A percentile compares a stretch with the other conserved stretches of the same genome.
Conservation (phyloP, 2,797 vertebrate genomes). For the Myiotriccus ornatus region DNA sequence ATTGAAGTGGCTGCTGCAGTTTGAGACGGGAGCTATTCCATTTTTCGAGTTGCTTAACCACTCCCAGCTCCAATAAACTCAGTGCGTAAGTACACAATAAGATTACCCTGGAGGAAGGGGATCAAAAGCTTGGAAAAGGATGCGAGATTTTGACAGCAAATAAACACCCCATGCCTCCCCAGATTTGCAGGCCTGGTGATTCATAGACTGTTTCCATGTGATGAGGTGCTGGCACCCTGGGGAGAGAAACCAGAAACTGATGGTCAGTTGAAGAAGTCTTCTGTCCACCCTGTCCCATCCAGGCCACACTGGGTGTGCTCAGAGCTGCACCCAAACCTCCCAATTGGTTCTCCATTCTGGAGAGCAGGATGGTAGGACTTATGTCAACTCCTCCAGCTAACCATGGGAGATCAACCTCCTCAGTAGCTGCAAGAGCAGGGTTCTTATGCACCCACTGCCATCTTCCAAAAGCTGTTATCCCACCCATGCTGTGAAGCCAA, state of each 20-base stretch:
- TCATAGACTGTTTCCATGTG: not conserved
- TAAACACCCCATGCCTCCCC: not conserved
- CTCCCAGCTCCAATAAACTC: not conserved
- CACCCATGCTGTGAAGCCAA: not conserved
- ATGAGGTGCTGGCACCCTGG: not conserved
- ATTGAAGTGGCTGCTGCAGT: not conserved
- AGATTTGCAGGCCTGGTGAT: not conserved
- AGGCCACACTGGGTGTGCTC: not conserved
- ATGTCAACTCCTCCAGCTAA: not conserved
- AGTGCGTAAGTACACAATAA: not conserved
- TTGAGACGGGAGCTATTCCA: not conserved
- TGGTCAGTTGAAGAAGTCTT: not conserved
- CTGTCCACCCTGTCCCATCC: not conserved
- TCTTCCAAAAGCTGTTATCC: not conserved
- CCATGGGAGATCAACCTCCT: not conserved
- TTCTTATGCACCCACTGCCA: accelerated
- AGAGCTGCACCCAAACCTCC: not conserved
- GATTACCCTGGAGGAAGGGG: not conserved
- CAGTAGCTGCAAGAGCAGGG: not conserved
- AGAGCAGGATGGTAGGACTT: not conserved
- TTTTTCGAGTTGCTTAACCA: not conserved
- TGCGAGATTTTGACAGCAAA: not conserved
- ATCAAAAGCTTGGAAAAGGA: not conserved
- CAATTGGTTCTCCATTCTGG: not conserved
- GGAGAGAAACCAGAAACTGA: not conserved